Evolutionary conservation across 1,140 invertebrate genomes (phyloP).

Genomic region (Aphis gossypii): DNA sequence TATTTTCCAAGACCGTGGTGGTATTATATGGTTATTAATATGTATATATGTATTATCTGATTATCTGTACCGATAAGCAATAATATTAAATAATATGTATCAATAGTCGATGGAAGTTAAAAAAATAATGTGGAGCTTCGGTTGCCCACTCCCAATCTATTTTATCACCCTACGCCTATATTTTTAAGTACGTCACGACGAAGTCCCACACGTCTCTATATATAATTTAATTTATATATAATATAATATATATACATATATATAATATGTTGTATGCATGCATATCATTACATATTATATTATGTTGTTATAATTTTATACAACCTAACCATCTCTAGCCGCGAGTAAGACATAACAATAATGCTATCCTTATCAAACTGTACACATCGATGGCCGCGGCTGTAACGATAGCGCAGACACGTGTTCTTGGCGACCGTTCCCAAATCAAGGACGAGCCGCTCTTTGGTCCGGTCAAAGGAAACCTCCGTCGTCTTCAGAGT

Average conservation of each 20-base stretch:
- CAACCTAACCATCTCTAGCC: not conserved
- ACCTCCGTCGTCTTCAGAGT: not conserved
- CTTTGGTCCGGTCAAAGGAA: slow-evolving; percentile 9
- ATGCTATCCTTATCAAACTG: not conserved
- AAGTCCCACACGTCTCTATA: not conserved
- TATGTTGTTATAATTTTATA: not conserved
- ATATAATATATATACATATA: too few species aligned
- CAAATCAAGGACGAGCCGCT: slow-evolving; percentile 17
- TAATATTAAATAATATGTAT: not conserved
- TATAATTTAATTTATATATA: not conserved
- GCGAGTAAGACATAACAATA: not conserved
- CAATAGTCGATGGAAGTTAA: not conserved
- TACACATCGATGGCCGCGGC: not conserved
- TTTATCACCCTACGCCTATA: not conserved
- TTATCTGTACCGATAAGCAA: not conserved
- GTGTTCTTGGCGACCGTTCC: not conserved
- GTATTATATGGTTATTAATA: too few species aligned
- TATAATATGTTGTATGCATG: not conserved
- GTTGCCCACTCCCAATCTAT: not conserved
- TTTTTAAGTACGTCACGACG: not conserved
- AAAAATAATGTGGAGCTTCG: not conserved
- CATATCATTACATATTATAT: slow-evolving; percentile 4
- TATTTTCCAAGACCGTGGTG: too few species aligned
- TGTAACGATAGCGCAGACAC: not conserved
- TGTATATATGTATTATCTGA: not conserved